Percentiles rank a stretch among this genome's conserved stretches.
These are phyloP conservation scores for Lipophrys pholis DNA, from an alignment of 2,113 vertebrate genomes.

Conservation along the genomic window DNA sequence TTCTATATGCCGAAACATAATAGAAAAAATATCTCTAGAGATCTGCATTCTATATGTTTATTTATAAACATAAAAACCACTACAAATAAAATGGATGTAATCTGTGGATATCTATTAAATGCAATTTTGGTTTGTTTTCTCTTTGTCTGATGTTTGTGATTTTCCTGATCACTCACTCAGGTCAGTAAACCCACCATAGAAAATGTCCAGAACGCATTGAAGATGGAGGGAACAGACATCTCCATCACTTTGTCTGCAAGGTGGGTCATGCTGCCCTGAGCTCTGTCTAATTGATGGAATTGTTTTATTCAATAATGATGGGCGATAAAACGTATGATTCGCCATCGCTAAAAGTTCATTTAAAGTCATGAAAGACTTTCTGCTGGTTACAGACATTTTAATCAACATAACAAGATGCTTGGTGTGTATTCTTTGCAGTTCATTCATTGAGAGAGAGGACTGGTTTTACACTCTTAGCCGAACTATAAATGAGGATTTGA, in stretches of 20 bases:
- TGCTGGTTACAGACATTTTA: too few relatives aligned
- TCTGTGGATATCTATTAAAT: too few relatives aligned
- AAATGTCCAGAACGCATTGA: slow-evolving; percentile 88
- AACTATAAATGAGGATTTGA: slow-evolving; percentile 87
- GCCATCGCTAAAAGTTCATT: background rate
- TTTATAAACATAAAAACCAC: too few relatives aligned
- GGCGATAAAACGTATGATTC: background rate
- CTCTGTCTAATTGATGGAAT: background rate
- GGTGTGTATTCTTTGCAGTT: slow-evolving; percentile 80
- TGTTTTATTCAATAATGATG: background rate
- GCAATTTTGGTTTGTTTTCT: background rate
- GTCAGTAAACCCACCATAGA: slow-evolving; percentile 90
- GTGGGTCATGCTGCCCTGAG: slow-evolving; percentile 73
- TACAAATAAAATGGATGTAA: too few relatives aligned
- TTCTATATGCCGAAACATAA: too few relatives aligned
- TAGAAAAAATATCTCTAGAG: too few relatives aligned
- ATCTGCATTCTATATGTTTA: too few relatives aligned
- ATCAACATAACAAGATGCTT: background rate
- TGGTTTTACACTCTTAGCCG: slow-evolving; percentile 93
- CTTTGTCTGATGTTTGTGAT: background rate
- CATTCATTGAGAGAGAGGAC: slow-evolving; percentile 92
- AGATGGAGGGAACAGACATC: slow-evolving; percentile 88
- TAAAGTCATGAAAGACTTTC: background rate
- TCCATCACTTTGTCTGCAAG: slow-evolving; percentile 92
- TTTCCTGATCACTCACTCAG: slow-evolving; percentile 74